These are phyloP conservation scores for Agrenia bidenticulata DNA, from an alignment of 2,888 invertebrate genomes.

Conservation along the genomic window DNA sequence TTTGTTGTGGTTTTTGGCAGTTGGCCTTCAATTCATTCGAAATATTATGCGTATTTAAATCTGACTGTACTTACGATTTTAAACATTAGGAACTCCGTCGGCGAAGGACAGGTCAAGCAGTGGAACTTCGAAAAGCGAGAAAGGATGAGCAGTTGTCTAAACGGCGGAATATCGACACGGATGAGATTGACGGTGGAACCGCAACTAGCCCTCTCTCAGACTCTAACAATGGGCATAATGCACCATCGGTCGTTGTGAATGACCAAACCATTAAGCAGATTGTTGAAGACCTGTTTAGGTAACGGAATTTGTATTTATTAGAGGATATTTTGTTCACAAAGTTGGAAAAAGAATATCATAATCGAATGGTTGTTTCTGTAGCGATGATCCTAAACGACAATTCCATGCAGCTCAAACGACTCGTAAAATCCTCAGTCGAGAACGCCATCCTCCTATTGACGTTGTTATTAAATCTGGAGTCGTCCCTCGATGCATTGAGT, in stretches of 20 bases:
- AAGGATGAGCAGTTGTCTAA: slow-evolving; percentile 93
- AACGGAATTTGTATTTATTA: not conserved
- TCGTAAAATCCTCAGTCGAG: slow-evolving; percentile 82
- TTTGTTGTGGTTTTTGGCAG: too few species aligned
- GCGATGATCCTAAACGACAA: slow-evolving; percentile 32
- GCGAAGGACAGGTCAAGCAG: slow-evolving; percentile 81
- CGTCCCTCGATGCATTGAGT: slow-evolving; percentile 77
- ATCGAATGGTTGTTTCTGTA: too few species aligned
- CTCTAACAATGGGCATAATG: slow-evolving; percentile 57
- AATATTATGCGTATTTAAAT: too few species aligned
- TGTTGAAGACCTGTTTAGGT: slow-evolving; percentile 33
- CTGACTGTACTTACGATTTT: too few species aligned
- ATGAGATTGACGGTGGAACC: slow-evolving; percentile 58
- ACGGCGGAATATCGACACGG: slow-evolving; percentile 74
- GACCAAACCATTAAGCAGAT: slow-evolving; percentile 28
- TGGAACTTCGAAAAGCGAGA: slow-evolving; percentile 87
- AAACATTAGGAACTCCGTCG: slow-evolving; percentile 83
- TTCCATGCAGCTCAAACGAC: slow-evolving; percentile 72
- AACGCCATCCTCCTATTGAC: slow-evolving; percentile 88
- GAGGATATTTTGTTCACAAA: not conserved
- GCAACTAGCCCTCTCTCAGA: slow-evolving; percentile 54
- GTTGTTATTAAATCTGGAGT: slow-evolving; percentile 79
- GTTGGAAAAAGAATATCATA: too few species aligned
- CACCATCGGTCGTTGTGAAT: slow-evolving; percentile 19
- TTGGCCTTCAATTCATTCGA: too few species aligned